phyloP scores from a whole-genome alignment of 2,797 vertebrate genomes.

The Clarias platycephalus region DNA sequence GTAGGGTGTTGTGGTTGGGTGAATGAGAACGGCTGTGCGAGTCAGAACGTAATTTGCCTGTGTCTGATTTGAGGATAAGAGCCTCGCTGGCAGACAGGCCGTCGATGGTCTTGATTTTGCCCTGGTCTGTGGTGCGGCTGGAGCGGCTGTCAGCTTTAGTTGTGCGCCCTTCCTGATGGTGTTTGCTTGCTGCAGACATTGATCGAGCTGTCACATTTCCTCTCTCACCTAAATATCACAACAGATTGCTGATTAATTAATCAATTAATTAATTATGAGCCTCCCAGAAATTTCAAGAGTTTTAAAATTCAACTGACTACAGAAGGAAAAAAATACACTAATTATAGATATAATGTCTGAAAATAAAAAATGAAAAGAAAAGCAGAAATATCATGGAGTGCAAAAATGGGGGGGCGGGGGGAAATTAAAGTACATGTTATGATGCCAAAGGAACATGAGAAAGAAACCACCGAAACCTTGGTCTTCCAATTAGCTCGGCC shows the following conservation, averaged over 20 bases:
- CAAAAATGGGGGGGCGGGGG: constrained; percentile 1
- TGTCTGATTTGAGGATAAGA: constrained; percentile 90
- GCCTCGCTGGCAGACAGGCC: constrained; percentile 89
- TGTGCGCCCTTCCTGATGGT: constrained; percentile 84
- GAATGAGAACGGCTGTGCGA: constrained; percentile 96
- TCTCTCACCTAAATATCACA: constrained; percentile 83
- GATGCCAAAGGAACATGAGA: constrained; percentile 48
- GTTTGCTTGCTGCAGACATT: constrained; percentile 85
- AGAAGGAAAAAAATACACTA: constrained; percentile 11
- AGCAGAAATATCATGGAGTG: constrained; percentile 51
- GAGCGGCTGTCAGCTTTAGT: constrained; percentile 85
- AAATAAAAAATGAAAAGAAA: constrained; percentile 34
- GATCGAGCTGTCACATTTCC: constrained; percentile 82
- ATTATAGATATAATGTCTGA: constrained; percentile 21
- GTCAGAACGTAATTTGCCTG: constrained; percentile 92
- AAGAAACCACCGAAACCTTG: constrained; percentile 45
- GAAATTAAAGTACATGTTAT: constrained; percentile 8
- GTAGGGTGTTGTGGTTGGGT: constrained; percentile 96
- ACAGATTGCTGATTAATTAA: constrained; percentile 40
- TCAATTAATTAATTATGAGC: neutral
- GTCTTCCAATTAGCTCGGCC: constrained; percentile 27
- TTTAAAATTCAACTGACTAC: neutral
- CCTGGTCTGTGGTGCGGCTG: constrained; percentile 83
- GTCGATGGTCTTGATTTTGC: constrained; percentile 83
- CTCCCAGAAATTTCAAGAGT: neutral